These are phyloP conservation scores for Rafetus swinhoei DNA, from an alignment of 2,113 vertebrate genomes.

Conservation along the genomic window DNA sequence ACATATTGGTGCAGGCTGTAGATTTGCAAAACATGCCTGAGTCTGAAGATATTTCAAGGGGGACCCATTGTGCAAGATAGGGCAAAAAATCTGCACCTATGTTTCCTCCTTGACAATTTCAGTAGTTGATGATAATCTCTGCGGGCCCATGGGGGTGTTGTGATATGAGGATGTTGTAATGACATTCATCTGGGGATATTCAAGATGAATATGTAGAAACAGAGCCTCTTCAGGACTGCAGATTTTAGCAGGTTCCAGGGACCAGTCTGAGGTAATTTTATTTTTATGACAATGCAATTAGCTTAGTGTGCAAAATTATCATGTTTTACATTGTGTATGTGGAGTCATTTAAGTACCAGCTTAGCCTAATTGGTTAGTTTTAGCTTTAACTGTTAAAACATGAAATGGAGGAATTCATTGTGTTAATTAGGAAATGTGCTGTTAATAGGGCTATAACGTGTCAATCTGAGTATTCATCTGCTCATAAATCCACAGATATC, in stretches of 20 bases:
- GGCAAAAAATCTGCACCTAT: background rate
- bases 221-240: background rate
- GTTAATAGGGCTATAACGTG: background rate
- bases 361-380: background rate
- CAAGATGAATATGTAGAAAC: background rate
- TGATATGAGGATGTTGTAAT: background rate
- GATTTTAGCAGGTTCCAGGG: background rate
- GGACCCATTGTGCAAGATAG: background rate
- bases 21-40: background rate
- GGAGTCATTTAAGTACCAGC: background rate
- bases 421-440: background rate
- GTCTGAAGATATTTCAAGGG: background rate
- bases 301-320: background rate
- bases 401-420: background rate
- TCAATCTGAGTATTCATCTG: background rate
- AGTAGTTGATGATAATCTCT: background rate
- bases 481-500: background rate
- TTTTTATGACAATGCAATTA: background rate
- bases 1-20: background rate
- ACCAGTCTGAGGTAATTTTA: background rate
- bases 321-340: background rate
- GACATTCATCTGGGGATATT: background rate
- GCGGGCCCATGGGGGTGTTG: background rate
- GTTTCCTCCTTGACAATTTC: background rate
- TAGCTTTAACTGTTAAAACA: background rate